Percentiles rank a stretch among this genome's conserved stretches.
These are phyloP conservation scores for Drymonia ruficornis DNA, from an alignment of 2,888 invertebrate genomes.

Conservation along the genomic window DNA sequence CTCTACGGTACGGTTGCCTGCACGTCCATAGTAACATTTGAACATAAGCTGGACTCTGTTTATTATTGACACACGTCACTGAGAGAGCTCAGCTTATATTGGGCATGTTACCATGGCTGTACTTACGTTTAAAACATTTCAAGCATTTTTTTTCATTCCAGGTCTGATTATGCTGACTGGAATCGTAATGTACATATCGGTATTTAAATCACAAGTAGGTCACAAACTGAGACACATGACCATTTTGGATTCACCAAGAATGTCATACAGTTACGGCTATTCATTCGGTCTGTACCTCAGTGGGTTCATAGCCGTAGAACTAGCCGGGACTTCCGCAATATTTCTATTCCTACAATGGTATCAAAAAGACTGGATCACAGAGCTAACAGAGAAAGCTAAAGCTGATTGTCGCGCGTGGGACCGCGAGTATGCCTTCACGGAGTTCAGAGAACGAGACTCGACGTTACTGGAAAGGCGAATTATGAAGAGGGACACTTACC, in stretches of 20 bases:
- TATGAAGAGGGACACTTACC: constrained; percentile 78
- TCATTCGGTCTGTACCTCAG: constrained; percentile 94
- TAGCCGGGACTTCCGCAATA: constrained; percentile 94
- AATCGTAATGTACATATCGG: constrained; percentile 96
- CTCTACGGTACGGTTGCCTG: no score
- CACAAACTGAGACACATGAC: constrained; percentile 93
- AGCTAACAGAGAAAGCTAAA: constrained; percentile 78
- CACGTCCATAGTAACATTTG: no score
- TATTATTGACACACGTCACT: no score
- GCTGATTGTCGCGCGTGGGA: constrained; percentile 79
- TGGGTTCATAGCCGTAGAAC: constrained; percentile 93
- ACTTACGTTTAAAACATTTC: no score
- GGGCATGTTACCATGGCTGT: no score
- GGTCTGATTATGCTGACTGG: constrained; percentile 96
- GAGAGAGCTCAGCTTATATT: no score
- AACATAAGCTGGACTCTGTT: no score
- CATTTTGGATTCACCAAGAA: constrained; percentile 90
- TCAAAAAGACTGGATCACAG: constrained; percentile 86
- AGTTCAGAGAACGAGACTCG: constrained; percentile 76
- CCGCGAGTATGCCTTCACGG: constrained; percentile 79
- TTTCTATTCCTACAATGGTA: constrained; percentile 94
- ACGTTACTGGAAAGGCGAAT: constrained; percentile 73
- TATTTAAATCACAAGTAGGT: constrained; percentile 95
- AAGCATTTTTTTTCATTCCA: constrained; percentile 64
- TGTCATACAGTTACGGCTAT: constrained; percentile 95